These are phyloP conservation scores for Halictus rubicundus DNA, from an alignment of 1,140 invertebrate genomes.

Conservation along the genomic window DNA sequence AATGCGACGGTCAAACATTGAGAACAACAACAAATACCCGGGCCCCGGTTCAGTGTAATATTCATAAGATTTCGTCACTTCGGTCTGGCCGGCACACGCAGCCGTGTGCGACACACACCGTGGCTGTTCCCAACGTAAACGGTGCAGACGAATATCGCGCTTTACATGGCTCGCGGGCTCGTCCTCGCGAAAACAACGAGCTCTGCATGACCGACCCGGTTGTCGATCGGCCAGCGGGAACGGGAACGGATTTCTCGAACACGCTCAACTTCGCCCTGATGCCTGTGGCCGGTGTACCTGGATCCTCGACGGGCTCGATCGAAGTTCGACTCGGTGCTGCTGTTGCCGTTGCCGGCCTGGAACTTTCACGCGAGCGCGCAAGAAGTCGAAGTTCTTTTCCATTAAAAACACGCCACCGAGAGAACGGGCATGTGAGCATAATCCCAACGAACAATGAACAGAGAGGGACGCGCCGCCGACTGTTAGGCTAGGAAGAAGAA, in stretches of 20 bases:
- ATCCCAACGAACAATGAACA: neutral
- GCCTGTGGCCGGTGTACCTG: too few species aligned
- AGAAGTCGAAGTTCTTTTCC: neutral
- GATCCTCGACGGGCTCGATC: constrained; percentile 19
- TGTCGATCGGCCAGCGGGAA: neutral
- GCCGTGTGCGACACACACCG: too few species aligned
- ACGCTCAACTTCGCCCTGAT: neutral
- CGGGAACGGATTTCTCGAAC: constrained; percentile 16
- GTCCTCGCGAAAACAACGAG: constrained; percentile 31
- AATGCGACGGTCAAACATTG: neutral
- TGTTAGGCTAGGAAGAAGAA: constrained; percentile 4
- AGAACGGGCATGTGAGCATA: neutral
- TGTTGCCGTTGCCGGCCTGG: neutral
- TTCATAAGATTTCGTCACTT: too few species aligned
- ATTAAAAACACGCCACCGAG: neutral
- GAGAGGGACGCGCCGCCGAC: constrained; percentile 9
- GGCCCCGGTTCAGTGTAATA: too few species aligned
- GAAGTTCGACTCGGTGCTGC: constrained; percentile 9
- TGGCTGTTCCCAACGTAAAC: too few species aligned
- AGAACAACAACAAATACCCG: too few species aligned
- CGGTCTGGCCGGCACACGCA: too few species aligned
- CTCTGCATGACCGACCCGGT: constrained; percentile 39
- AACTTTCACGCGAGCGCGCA: constrained; percentile 22
- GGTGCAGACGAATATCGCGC: too few species aligned
- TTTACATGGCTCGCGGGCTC: neutral